phyloP scores from a whole-genome alignment of 2,113 vertebrate genomes.

The Ciconia maguari region DNA sequence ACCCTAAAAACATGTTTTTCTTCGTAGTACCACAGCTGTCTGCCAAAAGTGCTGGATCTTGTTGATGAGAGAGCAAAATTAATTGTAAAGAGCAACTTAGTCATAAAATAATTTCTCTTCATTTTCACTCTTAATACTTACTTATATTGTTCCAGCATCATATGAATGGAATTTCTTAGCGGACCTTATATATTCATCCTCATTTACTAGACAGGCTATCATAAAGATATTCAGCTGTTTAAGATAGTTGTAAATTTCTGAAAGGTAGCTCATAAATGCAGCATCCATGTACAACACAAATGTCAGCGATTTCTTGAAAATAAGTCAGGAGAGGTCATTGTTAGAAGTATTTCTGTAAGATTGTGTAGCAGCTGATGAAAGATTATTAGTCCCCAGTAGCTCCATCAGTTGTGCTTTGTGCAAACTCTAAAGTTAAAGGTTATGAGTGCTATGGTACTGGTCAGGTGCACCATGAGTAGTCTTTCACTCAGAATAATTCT shows the following conservation, averaged over 20 bases:
- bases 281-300: background rate
- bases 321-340: background rate
- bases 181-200: background rate
- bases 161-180: background rate
- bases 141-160: background rate
- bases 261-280: background rate
- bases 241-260: background rate
- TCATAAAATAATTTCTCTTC: background rate
- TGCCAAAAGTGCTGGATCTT: background rate
- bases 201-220: background rate
- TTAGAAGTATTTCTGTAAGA: conserved; percentile 31
- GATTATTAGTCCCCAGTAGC: conserved; percentile 35
- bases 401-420: conserved; percentile 9
- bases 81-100: background rate
- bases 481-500: conserved; percentile 59
- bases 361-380: background rate
- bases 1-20: background rate
- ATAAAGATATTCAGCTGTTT: background rate
- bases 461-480: background rate
- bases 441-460: background rate
- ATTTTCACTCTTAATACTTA: background rate
- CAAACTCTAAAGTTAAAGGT: conserved; percentile 33
- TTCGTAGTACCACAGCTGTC: background rate
- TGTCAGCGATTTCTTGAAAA: conserved; percentile 6
- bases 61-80: background rate